phyloP scores from a whole-genome alignment of 2,888 invertebrate species.

The Pandemis cinnamomeana region DNA sequence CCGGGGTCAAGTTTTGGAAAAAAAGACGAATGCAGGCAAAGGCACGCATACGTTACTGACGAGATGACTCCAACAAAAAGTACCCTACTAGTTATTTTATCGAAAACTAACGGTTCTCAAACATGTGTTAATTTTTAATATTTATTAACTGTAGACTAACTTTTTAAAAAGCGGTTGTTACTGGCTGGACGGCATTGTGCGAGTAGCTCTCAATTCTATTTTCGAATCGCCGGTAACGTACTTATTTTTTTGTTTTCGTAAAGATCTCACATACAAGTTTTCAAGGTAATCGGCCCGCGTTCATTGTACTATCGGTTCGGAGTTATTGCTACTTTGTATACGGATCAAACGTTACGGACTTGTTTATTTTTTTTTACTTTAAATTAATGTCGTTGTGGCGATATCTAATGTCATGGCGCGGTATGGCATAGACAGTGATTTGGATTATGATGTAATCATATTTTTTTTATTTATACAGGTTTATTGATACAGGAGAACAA shows the following conservation, averaged over 20 bases:
- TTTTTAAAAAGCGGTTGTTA: constrained; percentile 17
- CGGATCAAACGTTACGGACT: constrained; percentile 34
- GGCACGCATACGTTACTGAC: constrained; percentile 81
- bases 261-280: constrained; percentile 62
- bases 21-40: constrained; percentile 73
- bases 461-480: neutral
- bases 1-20: constrained; percentile 79
- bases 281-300: constrained; percentile 77
- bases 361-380: constrained; percentile 32
- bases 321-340: constrained; percentile 48
- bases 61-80: constrained; percentile 83
- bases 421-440: constrained; percentile 31
- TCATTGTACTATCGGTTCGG: constrained; percentile 68
- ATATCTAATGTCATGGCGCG: constrained; percentile 28
- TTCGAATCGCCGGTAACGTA: constrained; percentile 40
- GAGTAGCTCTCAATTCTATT: constrained; percentile 23
- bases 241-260: constrained; percentile 54
- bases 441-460: constrained; percentile 29
- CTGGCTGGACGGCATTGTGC: constrained; percentile 18
- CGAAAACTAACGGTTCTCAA: constrained; percentile 68
- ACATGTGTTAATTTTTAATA: constrained; percentile 52
- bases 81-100: constrained; percentile 80
- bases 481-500: constrained; percentile 4
- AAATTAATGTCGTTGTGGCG: constrained; percentile 36
- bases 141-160: constrained; percentile 41